These are phyloP conservation scores for Corythornis cristatus DNA, from an alignment of 2,113 vertebrate genomes.

Conservation along the genomic window DNA sequence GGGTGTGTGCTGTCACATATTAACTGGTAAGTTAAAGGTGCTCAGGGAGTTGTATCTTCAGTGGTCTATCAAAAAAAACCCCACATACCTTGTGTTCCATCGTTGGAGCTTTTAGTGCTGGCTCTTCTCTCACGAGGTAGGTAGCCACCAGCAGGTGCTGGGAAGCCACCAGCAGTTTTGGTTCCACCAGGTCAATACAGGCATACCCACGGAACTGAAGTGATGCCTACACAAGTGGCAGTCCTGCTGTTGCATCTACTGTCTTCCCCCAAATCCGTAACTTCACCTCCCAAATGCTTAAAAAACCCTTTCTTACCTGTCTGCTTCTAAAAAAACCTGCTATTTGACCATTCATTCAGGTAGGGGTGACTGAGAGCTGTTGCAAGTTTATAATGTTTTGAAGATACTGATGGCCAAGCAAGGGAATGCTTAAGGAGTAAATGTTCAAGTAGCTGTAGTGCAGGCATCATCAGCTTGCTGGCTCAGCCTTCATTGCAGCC, in stretches of 20 bases:
- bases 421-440: neutral
- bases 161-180: no score
- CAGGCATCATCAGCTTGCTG: neutral
- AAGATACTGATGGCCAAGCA: neutral
- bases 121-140: neutral
- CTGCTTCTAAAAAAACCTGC: neutral
- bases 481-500: neutral
- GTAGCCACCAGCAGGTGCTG: neutral
- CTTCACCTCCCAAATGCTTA: neutral
- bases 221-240: neutral
- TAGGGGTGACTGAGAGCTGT: neutral
- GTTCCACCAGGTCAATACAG: neutral
- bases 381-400: neutral
- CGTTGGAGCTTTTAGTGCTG: neutral
- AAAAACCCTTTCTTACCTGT: neutral
- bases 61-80: neutral
- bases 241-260: neutral
- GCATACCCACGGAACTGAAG: neutral
- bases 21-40: neutral
- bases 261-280: neutral
- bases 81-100: neutral
- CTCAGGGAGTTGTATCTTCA: neutral
- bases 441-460: accelerated
- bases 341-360: neutral
- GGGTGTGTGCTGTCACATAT: neutral